Base-by-base conservation (phyloP, 2,113 vertebrate species). In the Acrocephalus arundinaceus region DNA sequence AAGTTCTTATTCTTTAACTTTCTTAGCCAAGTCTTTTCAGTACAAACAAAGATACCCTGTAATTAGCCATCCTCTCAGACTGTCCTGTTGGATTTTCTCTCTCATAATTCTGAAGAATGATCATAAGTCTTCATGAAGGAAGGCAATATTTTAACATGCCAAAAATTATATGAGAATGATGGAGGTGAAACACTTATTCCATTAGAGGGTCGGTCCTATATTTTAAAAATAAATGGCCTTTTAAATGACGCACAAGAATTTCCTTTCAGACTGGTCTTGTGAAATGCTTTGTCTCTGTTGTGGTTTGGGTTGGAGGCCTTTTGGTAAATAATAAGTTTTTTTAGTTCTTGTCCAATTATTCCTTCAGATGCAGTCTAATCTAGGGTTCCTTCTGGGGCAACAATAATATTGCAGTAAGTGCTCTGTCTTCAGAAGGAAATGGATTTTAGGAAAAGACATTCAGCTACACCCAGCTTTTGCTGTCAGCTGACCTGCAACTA, bases 141-240 rank as follows among this genome's bases (percentile, higher is more conserved):
- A 52, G 19, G 30, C 33, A 91, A 65, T 35, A 92, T 71, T 80
- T 90, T 84, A 71, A 82, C 54, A 37, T 20, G 45, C 23, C 68
- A 90, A 58, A 91, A 86, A 51, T 62, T 2, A 86, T 59, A 61
- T 31, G 39, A 68, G 68, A 51, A 59, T 92, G 24, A 46, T 86
- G 39, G 75, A 88, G 67, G 67, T 90, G 72, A 94, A 92, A 76
- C 21, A 27, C 39, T 88, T 76, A 77, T 94, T 93, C 82, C 82
- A 74, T 88, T 87, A 90, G 55, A 88, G 65, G 82, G 39, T 93
- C 75, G 82, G 39, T 93, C 75, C 35, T 83, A 33, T 62, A 70
- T 91, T 95, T 83, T 43, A 85, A 95, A 95, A 96, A 93, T 83
- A 90, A 96, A 80, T 84, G 71, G 67, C 71, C 52, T 94, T 94